Evolutionary conservation across 1,140 invertebrate genomes (phyloP).

Genomic region (Drosophila tristis): DNA sequence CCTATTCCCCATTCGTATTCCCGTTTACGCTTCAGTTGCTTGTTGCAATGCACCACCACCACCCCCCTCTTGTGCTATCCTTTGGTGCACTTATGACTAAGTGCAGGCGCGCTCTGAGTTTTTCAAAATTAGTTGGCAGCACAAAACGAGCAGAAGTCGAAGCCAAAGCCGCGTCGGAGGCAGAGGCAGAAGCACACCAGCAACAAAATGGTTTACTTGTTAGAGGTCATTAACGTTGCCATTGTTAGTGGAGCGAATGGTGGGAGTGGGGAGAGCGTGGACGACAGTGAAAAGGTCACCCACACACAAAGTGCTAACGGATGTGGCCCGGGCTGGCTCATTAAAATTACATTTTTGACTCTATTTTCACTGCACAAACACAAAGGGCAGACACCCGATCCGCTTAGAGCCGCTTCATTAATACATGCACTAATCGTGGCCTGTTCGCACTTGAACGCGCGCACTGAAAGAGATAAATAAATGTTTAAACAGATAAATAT

Average conservation of each 20-base stretch:
- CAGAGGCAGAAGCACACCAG: conserved; percentile 11
- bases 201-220: conserved; percentile 76
- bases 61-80: conserved; percentile 15
- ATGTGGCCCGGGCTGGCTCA: conserved; percentile 62
- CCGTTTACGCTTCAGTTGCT: conserved; percentile 74
- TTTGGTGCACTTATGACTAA: conserved; percentile 35
- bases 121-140: conserved; percentile 64
- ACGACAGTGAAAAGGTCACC: conserved; percentile 67
- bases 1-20: conserved; percentile 59
- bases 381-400: conserved; percentile 32
- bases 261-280: conserved; percentile 11
- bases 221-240: conserved; percentile 78
- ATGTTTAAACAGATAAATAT: background rate
- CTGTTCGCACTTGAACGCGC: conserved; percentile 59
- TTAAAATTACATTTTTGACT: conserved; percentile 69
- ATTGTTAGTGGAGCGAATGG: conserved; percentile 54
- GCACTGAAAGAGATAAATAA: conserved; percentile 6
- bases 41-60: conserved; percentile 15
- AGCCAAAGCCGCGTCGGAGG: no score
- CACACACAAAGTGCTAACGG: conserved; percentile 50
- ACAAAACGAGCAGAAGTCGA: conserved; percentile 36
- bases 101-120: conserved; percentile 41
- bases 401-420: conserved; percentile 56
- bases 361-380: conserved; percentile 57
- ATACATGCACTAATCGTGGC: conserved; percentile 30